Conservation (phyloP, 2,888 invertebrate genomes). For the Pherbina coryleti region DNA sequence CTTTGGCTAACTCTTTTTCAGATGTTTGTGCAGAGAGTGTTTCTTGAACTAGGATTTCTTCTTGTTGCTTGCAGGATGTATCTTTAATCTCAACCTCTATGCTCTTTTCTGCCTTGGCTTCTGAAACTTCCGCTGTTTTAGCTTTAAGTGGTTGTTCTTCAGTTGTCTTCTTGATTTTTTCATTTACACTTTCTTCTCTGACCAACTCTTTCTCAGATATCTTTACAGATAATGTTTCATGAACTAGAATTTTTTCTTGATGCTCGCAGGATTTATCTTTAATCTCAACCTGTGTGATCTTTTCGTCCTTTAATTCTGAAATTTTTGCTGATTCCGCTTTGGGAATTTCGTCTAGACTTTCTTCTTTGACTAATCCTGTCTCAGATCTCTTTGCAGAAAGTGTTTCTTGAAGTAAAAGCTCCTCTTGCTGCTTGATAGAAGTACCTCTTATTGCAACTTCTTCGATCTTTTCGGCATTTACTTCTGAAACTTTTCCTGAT, state of each 20-base stretch:
- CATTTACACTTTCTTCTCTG: neutral
- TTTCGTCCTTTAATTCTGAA: neutral
- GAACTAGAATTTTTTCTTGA: neutral
- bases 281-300: conserved; percentile 12
- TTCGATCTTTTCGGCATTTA: conserved; percentile 26
- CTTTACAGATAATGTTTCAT: neutral
- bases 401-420: conserved; percentile 31
- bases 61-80: neutral
- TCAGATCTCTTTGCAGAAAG: neutral
- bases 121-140: neutral
- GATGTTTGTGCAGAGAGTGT: no score
- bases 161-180: no score
- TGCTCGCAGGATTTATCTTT: neutral
- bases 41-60: neutral
- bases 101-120: neutral
- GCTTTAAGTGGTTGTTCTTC: no score
- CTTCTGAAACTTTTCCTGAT: conserved; percentile 28
- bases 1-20: conserved; percentile 45
- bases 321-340: neutral
- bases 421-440: conserved; percentile 4
- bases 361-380: conserved; percentile 26
- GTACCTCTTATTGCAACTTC: conserved; percentile 33
- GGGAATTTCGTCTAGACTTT: neutral
- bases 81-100: conserved; percentile 6
- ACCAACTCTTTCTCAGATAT: neutral